phyloP scores from a whole-genome alignment of 92 coral and sea anemone genomes.

The Siderastrea radians region DNA sequence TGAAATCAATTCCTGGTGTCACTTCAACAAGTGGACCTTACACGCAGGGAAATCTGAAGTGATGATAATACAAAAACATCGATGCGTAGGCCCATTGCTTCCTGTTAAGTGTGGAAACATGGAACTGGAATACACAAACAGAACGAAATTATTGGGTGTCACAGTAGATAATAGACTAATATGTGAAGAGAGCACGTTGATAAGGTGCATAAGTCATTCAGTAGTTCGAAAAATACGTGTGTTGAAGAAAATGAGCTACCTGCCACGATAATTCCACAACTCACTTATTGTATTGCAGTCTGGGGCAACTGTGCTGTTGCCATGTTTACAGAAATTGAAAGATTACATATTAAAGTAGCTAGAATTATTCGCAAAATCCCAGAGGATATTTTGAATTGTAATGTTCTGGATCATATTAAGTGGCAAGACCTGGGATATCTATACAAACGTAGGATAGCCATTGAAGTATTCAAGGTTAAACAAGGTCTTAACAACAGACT shows the following conservation, averaged over 20 bases:
- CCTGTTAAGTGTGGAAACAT: not conserved
- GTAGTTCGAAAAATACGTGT: not conserved
- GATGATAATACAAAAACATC: constrained; percentile 2
- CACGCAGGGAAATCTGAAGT: not conserved
- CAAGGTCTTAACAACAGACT: not conserved
- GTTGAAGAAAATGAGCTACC: constrained; percentile 9
- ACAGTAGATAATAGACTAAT: not conserved
- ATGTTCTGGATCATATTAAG: constrained; percentile 9
- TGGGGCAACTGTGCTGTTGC: constrained; percentile 20
- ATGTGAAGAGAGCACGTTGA: not conserved
- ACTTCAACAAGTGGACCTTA: not conserved
- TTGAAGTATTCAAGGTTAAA: not conserved
- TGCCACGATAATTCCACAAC: constrained; percentile 16
- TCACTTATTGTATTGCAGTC: constrained; percentile 14
- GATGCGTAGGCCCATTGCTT: not conserved
- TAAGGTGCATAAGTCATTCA: not conserved
- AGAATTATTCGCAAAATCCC: constrained; percentile 7
- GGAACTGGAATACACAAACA: not conserved
- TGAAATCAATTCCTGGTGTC: not conserved
- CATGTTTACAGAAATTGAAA: constrained; percentile 25
- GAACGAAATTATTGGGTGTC: not conserved
- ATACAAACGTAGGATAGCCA: constrained; percentile 24
- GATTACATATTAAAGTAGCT: constrained; percentile 17
- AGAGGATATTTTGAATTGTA: not conserved
- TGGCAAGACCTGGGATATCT: constrained; percentile 24